Base-by-base conservation (phyloP, 1,140 invertebrate genomes). In the Venturia canescens region DNA sequence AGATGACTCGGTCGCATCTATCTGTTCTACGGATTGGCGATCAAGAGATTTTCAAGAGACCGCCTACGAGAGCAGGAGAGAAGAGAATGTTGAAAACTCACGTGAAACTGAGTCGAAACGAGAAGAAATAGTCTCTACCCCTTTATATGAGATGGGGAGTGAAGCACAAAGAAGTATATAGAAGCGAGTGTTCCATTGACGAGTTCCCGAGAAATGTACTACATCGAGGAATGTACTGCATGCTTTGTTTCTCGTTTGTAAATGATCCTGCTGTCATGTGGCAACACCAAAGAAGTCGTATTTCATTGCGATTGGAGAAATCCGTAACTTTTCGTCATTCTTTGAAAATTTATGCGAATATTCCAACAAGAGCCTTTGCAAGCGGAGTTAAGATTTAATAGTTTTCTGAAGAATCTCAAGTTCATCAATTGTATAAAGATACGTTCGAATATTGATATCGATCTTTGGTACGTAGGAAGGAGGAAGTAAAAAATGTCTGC, bases 1-100 rank as follows among this genome's bases (percentile, higher is more conserved):
- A 78, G 21, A 27, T 21, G 53, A 74, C 66, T 78, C 63, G 27
- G 72, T 75, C 29, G 72, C 74, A 48, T 29, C 70, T 57, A 57
- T 63, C 66, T n/a, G 63, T 38, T 48, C 23, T 38, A 66, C 23
- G 23, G 18, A 29, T 26, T 18, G 34, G 27, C 48, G 66, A 79
- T 53, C 26, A 26, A 71, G 78, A 50, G 48, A 79, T 57, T 63
- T 63, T 4, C 23, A 63, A 63, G 23, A 63, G 3, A 53, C 18
- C 16, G 16, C 16, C 6, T 7, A 15, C 6, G 38, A 44, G 50
- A 53, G 18, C 1, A 1, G 7, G 50, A n/a, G 15, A 13, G 23
- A 63, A 63, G 21, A 63, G n/a, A 63, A 63, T 26, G 60, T 63
- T 13, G 60, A 63, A 63, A 63, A 63, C 60, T 63, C 23, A 23